Conservation (phyloP, 2,113 vertebrate species). For the Cairina moschata region DNA sequence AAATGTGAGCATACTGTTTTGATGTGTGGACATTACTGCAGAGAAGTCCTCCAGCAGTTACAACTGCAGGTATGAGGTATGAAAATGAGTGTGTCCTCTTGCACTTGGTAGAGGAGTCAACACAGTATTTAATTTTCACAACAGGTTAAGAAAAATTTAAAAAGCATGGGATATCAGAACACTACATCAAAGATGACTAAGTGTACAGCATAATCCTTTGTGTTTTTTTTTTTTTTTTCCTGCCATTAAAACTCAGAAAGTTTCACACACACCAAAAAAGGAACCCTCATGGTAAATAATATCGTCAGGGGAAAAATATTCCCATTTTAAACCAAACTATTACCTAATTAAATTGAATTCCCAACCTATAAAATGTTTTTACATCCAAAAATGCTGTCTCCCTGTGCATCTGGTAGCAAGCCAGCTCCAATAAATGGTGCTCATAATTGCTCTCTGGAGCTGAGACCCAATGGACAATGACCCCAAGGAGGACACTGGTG, state of each 20-base stretch:
- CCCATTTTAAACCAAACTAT: neutral
- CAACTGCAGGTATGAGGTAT: neutral
- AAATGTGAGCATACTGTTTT: neutral
- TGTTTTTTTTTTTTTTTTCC: neutral
- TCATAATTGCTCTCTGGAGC: neutral
- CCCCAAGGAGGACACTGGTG: too few relatives aligned
- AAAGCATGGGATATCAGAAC: neutral
- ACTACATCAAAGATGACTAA: neutral
- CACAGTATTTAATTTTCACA: neutral
- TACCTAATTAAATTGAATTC: neutral
- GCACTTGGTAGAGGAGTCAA: neutral
- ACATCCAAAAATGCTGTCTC: neutral
- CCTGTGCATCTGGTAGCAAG: neutral
- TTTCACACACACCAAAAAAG: neutral
- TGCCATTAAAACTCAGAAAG: neutral
- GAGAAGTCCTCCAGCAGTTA: neutral
- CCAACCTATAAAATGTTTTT: neutral
- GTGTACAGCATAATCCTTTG: neutral
- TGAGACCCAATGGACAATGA: neutral
- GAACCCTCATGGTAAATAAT: neutral
- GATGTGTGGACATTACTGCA: neutral
- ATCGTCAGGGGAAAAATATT: neutral
- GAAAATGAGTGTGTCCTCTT: accelerated
- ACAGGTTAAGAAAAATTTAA: neutral
- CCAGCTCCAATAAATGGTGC: neutral